phyloP scores from a whole-genome alignment of 1,140 invertebrate genomes.

The Drosophila lowei region DNA sequence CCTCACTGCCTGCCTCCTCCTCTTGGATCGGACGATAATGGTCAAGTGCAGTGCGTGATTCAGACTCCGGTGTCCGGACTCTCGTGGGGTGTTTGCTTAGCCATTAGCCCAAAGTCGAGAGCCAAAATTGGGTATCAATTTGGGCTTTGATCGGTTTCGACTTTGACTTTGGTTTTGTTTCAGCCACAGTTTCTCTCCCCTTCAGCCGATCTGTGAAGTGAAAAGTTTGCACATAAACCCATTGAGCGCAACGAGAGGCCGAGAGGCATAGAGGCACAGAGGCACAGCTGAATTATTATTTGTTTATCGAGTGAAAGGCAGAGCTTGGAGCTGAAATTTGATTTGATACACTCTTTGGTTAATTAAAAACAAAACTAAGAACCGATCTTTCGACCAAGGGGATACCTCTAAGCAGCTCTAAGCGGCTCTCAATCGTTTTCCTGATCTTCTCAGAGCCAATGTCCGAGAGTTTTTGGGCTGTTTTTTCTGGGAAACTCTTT shows the following conservation, averaged over 20 bases:
- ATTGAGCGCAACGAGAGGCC: conserved; percentile 46
- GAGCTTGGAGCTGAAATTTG: conserved; percentile 29
- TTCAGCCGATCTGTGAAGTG: conserved; percentile 25
- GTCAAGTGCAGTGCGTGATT: conserved; percentile 52
- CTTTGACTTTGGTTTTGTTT: conserved; percentile 10
- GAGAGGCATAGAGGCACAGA: not conserved
- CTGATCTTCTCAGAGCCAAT: conserved; percentile 9
- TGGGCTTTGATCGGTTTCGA: conserved; percentile 36
- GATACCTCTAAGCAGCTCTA: too few relatives aligned
- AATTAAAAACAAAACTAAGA: conserved; percentile 51
- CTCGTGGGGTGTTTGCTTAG: conserved; percentile 35
- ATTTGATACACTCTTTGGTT: conserved; percentile 76
- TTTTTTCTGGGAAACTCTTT: conserved; percentile 40
- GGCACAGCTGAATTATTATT: conserved; percentile 45
- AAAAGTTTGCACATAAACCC: conserved; percentile 57
- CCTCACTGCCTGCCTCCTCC: not conserved
- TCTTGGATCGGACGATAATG: conserved; percentile 30
- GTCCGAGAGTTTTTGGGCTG: conserved; percentile 41
- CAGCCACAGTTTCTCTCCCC: conserved; percentile 28
- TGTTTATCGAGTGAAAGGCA: conserved; percentile 74
- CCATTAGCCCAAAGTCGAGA: conserved; percentile 40
- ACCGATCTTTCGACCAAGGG: not conserved
- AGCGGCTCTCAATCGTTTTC: too few relatives aligned
- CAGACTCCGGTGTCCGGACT: conserved; percentile 21
- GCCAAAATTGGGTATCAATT: conserved; percentile 42